Base-by-base conservation (phyloP, 2,113 vertebrate genomes). In the Tursiops truncatus region DNA sequence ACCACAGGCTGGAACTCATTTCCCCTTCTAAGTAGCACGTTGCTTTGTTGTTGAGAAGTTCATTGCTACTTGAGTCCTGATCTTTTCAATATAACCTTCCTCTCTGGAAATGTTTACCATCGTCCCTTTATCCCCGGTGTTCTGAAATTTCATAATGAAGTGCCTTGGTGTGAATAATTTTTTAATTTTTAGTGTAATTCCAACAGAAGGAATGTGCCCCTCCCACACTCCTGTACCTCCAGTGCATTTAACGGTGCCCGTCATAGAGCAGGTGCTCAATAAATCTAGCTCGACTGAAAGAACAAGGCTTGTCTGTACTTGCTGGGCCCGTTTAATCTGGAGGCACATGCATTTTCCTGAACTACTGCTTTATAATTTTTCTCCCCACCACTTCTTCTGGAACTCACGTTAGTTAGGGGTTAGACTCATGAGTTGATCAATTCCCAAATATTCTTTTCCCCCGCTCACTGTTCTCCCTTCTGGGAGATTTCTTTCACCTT, bases 111-210 rank as follows among this genome's bases (percentile, higher is more conserved):
- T 18, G 67, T 56, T 56, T 38, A 85, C 26, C 47, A 63, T 62
- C 26, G 77, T 65, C 21, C 18, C 23, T 87, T 96, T 56, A 88
- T 77, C 4, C 33, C 44, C 33, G 7, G 9, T 84, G n/a, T 91
- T 95, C 63, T 96, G 63, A 91, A 91, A 91, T 65, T 83, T 87
- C 50, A 68, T 28, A 71, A 20, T 76, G 8, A 89, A 82, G 25
- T 41, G 26, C 4, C 33, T 71, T 67, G 38, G 17, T 44, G 1
- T 25, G n/a, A 36, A 13, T 33, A 68, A 47, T 13, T 88, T 65
- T 13, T 31, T 36, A 65, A 44, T n/a, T 89, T 81, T 63, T 47
- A 70, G 70, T 63, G 18, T 70, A 86, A 87, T 82, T 65, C 44
- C 50, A 79, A 67, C 13, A 84, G 62, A 84, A 56, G n/a, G 3